Conservation (phyloP, 2,888 invertebrate species). For the Folsomia candida region DNA sequence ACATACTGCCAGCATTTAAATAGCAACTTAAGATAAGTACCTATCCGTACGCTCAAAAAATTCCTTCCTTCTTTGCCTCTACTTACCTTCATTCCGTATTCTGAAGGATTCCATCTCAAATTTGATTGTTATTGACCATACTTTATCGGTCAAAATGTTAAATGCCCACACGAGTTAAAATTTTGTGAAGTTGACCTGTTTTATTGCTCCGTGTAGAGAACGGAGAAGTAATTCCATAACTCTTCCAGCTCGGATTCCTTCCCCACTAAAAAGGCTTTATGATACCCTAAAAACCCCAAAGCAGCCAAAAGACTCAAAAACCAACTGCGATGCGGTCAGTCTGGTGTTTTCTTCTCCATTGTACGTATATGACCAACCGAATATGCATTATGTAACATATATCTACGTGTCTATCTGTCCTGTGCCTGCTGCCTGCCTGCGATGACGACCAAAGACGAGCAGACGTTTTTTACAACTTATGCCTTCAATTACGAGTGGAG, state of each 20-base stretch:
- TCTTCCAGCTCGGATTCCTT: constrained; percentile 14
- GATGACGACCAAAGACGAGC: neutral
- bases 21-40: too few species aligned
- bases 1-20: too few species aligned
- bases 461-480: neutral
- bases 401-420: neutral
- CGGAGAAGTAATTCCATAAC: constrained; percentile 13
- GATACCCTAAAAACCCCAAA: constrained; percentile 21
- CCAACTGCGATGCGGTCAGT: neutral
- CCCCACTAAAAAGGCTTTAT: constrained; percentile 28
- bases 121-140: constrained; percentile 7
- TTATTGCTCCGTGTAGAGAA: constrained; percentile 18
- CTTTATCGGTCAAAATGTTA: neutral
- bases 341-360: too few species aligned
- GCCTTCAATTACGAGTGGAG: neutral
- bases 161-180: neutral
- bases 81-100: neutral
- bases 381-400: too few species aligned
- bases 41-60: too few species aligned
- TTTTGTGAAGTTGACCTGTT: constrained; percentile 18
- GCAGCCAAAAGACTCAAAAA: neutral
- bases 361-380: too few species aligned
- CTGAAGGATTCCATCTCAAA: neutral
- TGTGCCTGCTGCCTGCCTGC: neutral
- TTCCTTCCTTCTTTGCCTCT: too few species aligned